phyloP scores from a whole-genome alignment of 2,888 invertebrate genomes.

The Anthoptus insignis region DNA sequence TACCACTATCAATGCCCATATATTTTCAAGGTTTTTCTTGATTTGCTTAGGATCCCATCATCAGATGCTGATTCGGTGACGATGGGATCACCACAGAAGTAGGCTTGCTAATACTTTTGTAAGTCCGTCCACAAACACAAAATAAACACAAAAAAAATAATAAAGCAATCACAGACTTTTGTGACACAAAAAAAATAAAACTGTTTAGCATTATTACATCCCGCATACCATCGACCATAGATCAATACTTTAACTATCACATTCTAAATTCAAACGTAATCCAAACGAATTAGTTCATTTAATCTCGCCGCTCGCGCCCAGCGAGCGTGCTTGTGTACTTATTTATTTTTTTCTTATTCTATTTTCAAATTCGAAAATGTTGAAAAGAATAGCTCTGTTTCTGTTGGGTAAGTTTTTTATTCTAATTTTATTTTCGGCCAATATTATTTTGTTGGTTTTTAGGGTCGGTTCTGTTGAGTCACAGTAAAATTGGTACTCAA shows the following conservation, averaged over 20 bases:
- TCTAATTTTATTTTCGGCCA: too few species aligned
- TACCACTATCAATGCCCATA: too few species aligned
- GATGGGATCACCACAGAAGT: too few species aligned
- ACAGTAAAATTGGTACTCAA: too few species aligned
- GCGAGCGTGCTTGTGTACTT: conserved; percentile 55
- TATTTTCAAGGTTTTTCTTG: too few species aligned
- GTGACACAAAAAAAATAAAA: too few species aligned
- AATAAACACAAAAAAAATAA: too few species aligned
- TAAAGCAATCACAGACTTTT: too few species aligned
- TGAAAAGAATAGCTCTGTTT: conserved; percentile 58
- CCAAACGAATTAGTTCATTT: conserved; percentile 60
- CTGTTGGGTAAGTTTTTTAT: conserved; percentile 61
- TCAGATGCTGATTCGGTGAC: too few species aligned
- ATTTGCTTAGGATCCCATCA: too few species aligned
- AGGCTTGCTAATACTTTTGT: too few species aligned
- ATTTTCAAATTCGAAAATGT: conserved; percentile 56
- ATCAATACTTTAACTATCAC: conserved; percentile 50
- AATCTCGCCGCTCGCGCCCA: conserved; percentile 59
- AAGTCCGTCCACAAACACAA: too few species aligned
- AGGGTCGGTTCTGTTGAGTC: background rate
- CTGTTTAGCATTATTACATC: background rate
- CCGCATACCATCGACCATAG: conserved; percentile 7
- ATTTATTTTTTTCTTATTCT: conserved; percentile 49
- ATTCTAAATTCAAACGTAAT: conserved; percentile 69
- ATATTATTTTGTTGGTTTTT: background rate